Evolutionary conservation across 2,888 invertebrate species (phyloP), one percentile per base, ranked within the genome.

Genomic region (Xanthia togata): DNA sequence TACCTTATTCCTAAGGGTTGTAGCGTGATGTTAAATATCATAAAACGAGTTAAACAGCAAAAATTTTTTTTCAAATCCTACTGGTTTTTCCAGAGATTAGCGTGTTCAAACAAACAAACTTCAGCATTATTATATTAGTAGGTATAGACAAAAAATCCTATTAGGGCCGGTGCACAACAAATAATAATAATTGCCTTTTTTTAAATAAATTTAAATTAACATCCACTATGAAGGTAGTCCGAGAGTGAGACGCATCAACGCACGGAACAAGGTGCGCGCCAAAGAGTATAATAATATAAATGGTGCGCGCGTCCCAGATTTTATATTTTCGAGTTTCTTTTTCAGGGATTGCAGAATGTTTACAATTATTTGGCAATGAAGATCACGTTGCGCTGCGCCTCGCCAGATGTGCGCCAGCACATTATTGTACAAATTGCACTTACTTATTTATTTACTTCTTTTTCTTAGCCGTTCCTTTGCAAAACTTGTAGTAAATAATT

Each of bases 401-500:
- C 4, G 17, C 44, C 35, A 67, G 6, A 12, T n/a, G 2, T 47
- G n/a, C 41, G 69, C 23, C 9, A 12, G 31, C 31, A n/a, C 14
- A 2, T 0, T 50, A 35, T 12, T 53, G 12, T 60, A n/a, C 44
- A 53, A 9, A 67, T 41, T 62, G 17, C 20, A 76, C 63, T 70
- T 64, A 72, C 79, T 11, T 55, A 26, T 44, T 59, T 26, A 26
- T 55, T 74, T 82, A 78, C 17, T 62, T 14, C 70, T 87, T 90
- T 90, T 91, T 90, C 84, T 91, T 90, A 82, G 85, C 86, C 23
- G 57, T 89, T n/a, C 11, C 9, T 87, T 92, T 95, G 85, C 93
- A 93, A 70, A 93, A 82, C 87, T 93, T 95, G 77, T 89, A 82
- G 85, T 96, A 96, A 23, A 97, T 64, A 76, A 94, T 93, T 84